Evolutionary conservation across 2,113 vertebrate genomes (phyloP), one percentile per base, ranked within the genome.

Genomic region (Furnarius figulus): DNA sequence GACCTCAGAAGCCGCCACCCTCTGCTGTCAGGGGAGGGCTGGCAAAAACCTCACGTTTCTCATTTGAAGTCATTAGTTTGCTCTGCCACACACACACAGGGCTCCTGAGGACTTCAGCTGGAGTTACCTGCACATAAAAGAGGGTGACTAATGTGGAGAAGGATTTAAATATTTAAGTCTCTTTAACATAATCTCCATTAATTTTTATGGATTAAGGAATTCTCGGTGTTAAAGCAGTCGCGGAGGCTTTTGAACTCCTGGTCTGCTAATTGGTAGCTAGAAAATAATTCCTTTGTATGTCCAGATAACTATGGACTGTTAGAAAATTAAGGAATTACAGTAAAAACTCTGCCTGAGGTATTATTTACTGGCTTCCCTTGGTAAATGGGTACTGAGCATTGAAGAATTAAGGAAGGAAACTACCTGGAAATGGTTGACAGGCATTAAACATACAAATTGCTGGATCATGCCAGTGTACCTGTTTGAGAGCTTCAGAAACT

Each of bases 141-240:
- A 79, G 72, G 59, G 47, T 66, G 65, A 72, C 73, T 91, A 90
- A 89, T 93, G 46, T 46, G 71, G 49, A 2, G 6, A 67, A 89
- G 80, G 82, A 95, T 94, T 95, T 94, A 95, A 96, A 95, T 90
- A 87, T 90, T 95, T 93, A 93, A 96, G 85, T 95, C 73, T 95
- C 75, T 92, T 91, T 89, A 95, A 93, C 67, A 33, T 93, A 96
- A 96, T 95, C 93, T 63, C 79, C 53, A 49, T 90, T 93, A 83
- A 82, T 95, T 95, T 95, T 95, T 95, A 88, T 78, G 91, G 83
- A 92, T 96, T 97, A 96, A 96, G 76, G 79, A 93, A 83, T 96
- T 96, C 80, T 92, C 42, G 3, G 84, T 61, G 66, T 89, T 94
- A 83, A 95, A 87, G 66, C 71, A 73, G 23, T 66, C 0, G 0